Percentiles rank a stretch among this genome's conserved stretches.
phyloP scores from a whole-genome alignment of 2,888 invertebrate species.

The Melinopterus prodromus region DNA sequence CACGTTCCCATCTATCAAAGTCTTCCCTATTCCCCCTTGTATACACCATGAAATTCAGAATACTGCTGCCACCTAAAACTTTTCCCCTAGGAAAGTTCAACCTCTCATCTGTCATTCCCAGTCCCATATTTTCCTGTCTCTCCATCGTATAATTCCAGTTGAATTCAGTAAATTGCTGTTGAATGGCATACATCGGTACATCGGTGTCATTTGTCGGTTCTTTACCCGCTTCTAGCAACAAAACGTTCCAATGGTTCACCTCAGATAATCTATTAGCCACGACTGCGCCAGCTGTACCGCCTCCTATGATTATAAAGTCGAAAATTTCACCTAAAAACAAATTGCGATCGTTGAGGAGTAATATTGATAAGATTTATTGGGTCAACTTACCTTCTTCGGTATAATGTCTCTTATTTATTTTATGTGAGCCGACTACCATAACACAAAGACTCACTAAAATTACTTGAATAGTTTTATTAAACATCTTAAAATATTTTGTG shows the following conservation, averaged over 20 bases:
- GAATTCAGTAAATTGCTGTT: conserved; percentile 58
- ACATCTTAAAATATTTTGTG: no score
- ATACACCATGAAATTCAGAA: conserved; percentile 73
- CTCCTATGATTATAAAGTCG: conserved; percentile 60
- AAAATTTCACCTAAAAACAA: not conserved
- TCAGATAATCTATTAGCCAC: conserved; percentile 61
- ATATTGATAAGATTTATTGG: no score
- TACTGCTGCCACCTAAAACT: conserved; percentile 70
- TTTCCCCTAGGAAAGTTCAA: conserved; percentile 35
- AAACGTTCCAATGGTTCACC: conserved; percentile 61
- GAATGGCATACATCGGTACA: conserved; percentile 60
- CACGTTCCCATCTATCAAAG: conserved; percentile 69
- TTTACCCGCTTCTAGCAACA: conserved; percentile 69
- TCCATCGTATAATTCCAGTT: conserved; percentile 61
- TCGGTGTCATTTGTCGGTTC: conserved; percentile 61
- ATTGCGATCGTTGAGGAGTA: not conserved
- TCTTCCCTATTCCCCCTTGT: conserved; percentile 70
- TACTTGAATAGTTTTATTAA: no score
- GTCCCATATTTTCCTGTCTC: conserved; percentile 61
- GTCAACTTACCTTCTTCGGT: no score
- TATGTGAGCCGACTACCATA: no score
- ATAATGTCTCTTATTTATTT: no score
- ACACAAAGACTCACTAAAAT: no score
- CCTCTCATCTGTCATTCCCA: conserved; percentile 50
- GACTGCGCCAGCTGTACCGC: conserved; percentile 61